Evolutionary conservation across 2,113 vertebrate genomes (phyloP), one percentile per base, ranked within the genome.

Genomic region (Barbus barbus): DNA sequence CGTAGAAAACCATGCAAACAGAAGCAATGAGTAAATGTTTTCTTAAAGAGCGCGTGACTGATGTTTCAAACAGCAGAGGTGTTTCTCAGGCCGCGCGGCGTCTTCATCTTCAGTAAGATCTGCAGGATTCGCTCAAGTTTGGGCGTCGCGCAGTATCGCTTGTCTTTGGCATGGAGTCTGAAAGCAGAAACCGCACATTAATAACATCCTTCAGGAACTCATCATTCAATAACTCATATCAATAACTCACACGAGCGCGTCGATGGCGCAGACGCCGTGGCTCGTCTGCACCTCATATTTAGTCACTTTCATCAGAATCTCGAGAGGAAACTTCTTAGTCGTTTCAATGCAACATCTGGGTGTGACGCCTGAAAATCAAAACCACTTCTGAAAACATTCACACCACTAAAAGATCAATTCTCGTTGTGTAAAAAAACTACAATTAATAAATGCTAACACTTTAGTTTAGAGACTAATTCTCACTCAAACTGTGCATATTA

Each of bases 211-310:
- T 67, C 63, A 67, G 63, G 20, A 67, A 20, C 9, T 33, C 28
- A 20, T 6, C 26, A 16, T 8, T 63, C 61, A 16, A 26, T 26
- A 61, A 28, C 60, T 14, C 12, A 1, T 12, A 67, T 33, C 6
- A 33, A 67, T 67, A 67, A 88, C 87, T 86, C 60, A 88, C 87
- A 86, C 85, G 1, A 88, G 13, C 5, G 87, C 87, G 7, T 86
- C n/a, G 28, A 85, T 86, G 0, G 84, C 4, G 16, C 87, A 88
- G 44, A n/a, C 13, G 28, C 87, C 87, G 0, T 16, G 4, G n/a
- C 2, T n/a, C 51, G 14, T 33, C 67, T 88, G 87, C 5, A 79
- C 4, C 2, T 24, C n/a, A 53, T 28, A 82, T 7, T 82, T 63
- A 0, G 61, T 1, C 22, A 75, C 83, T 11, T 8, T 24, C 18